Percentiles rank a stretch among this genome's conserved stretches.
Evolutionary conservation across 2,113 vertebrate species (phyloP).

Genomic region (Psephotus haematonotus): DNA sequence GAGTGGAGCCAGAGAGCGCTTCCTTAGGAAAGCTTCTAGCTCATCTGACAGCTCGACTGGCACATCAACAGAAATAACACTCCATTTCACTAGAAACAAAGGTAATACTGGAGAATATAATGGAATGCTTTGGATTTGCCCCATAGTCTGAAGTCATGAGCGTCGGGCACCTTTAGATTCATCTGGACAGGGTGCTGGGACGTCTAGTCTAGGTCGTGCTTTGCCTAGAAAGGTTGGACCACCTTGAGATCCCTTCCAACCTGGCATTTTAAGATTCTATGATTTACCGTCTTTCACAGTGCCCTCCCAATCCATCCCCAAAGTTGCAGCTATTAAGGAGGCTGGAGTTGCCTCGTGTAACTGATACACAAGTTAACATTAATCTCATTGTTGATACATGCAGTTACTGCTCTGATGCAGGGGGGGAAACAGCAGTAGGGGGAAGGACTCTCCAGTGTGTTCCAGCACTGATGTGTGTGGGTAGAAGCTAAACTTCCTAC

Average conservation of each 20-base stretch:
- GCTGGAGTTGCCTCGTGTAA: neutral
- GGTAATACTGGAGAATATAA: neutral
- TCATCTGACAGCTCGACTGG: rapidly evolving
- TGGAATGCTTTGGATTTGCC: neutral
- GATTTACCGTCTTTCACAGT: neutral
- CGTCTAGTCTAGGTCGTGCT: neutral
- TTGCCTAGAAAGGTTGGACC: neutral
- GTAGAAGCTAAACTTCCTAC: neutral
- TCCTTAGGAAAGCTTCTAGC: neutral
- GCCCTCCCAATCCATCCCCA: neutral
- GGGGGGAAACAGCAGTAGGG: neutral
- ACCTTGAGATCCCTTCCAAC: neutral
- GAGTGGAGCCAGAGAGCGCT: rapidly evolving
- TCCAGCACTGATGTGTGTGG: neutral
- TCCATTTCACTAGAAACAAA: rapidly evolving
- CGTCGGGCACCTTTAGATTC: neutral
- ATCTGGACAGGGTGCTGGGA: neutral
- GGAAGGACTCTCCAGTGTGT: neutral
- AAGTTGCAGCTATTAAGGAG: rapidly evolving
- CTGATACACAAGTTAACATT: too few species aligned
- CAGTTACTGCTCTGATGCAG: neutral
- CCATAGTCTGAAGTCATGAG: neutral
- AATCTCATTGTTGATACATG: rapidly evolving
- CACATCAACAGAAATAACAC: neutral
- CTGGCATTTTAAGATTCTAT: neutral